These are phyloP conservation scores for Glaucopsyche alexis DNA, from an alignment of 2,888 invertebrate species.

Conservation along the genomic window DNA sequence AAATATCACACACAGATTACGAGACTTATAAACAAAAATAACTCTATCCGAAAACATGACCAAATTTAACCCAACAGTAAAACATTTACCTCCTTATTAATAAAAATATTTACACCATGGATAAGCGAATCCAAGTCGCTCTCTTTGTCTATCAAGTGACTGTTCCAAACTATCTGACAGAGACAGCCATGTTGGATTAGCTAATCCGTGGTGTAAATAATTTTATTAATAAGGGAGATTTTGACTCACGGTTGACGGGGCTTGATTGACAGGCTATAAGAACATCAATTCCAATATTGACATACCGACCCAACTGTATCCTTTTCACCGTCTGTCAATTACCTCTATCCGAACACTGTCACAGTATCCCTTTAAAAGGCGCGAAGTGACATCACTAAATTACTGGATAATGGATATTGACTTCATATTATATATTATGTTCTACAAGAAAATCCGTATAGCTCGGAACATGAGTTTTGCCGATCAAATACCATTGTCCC, in stretches of 20 bases:
- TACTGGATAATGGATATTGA: not conserved
- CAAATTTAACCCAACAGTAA: not conserved
- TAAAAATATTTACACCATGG: too few species aligned
- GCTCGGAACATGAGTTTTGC: too few species aligned
- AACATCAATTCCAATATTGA: slow-evolving; percentile 18
- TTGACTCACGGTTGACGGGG: not conserved
- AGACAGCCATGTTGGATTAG: too few species aligned
- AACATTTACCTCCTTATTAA: too few species aligned
- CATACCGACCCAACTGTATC: slow-evolving; percentile 13
- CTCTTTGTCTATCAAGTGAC: too few species aligned
- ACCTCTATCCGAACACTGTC: slow-evolving; percentile 11
- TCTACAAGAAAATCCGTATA: too few species aligned
- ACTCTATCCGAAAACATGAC: not conserved
- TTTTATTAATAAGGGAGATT: too few species aligned
- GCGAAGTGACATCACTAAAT: not conserved
- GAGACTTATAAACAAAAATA: not conserved
- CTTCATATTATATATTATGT: too few species aligned
- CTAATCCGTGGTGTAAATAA: too few species aligned
- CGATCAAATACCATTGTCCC: too few species aligned
- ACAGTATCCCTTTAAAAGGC: not conserved
- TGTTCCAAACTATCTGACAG: too few species aligned
- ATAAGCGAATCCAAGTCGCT: too few species aligned
- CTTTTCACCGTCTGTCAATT: slow-evolving; percentile 17
- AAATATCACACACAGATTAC: not conserved
- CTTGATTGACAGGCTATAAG: slow-evolving; percentile 10